Percentiles rank a stretch among this genome's conserved stretches.
Evolutionary conservation across 2,888 invertebrate species (phyloP).

Genomic region (Anthophora plumipes): DNA sequence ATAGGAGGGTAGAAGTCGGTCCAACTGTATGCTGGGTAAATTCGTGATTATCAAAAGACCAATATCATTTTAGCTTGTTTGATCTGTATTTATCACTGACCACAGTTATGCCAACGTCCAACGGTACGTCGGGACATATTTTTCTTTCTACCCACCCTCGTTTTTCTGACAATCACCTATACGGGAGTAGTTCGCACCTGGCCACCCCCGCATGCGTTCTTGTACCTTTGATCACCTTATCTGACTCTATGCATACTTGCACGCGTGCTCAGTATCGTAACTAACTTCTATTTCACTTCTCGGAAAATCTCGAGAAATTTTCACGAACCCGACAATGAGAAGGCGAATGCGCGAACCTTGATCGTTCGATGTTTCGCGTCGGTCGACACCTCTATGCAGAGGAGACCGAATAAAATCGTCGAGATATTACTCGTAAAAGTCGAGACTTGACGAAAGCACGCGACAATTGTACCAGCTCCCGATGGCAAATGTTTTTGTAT

Average conservation of each 20-base stretch:
- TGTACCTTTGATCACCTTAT: constrained; percentile 70
- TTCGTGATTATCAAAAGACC: constrained; percentile 50
- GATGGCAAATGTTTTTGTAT: neutral
- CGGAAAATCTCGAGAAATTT: neutral
- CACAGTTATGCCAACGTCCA: constrained; percentile 56
- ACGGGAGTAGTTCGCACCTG: constrained; percentile 74
- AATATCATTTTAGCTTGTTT: constrained; percentile 66
- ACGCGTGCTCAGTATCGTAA: constrained; percentile 44
- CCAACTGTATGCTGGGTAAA: constrained; percentile 14
- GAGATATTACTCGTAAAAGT: too few species aligned
- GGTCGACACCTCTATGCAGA: too few species aligned
- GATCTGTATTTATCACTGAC: constrained; percentile 68
- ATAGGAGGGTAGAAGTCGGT: neutral
- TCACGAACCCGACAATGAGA: neutral
- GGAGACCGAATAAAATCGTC: too few species aligned
- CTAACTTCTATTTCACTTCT: neutral
- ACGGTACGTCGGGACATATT: constrained; percentile 55
- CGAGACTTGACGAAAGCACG: too few species aligned
- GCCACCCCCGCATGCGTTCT: constrained; percentile 75
- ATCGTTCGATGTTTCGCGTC: neutral
- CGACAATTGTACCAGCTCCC: too few species aligned
- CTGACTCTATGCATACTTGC: constrained; percentile 62
- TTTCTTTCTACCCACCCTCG: constrained; percentile 61
- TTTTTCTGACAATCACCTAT: constrained; percentile 69
- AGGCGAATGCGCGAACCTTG: neutral